Evolutionary conservation across 1,140 invertebrate species (phyloP), one percentile per base, ranked within the genome.

Genomic region (Drosophila albomicans): DNA sequence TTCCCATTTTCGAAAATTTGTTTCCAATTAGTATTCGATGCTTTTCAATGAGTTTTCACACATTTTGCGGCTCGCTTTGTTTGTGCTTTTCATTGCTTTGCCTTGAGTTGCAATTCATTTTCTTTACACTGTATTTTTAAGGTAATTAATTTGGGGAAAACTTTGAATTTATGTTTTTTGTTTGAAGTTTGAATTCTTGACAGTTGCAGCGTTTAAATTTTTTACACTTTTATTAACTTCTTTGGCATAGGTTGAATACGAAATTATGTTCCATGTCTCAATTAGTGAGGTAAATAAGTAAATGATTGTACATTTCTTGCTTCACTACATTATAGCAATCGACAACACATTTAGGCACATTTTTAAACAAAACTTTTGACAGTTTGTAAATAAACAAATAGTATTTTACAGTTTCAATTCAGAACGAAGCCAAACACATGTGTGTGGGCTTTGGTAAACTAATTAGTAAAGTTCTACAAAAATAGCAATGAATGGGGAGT

Each of bases 321-420:
- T 6, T 7, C 49, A 32, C 65, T 62, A 43, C 64, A 20, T 52
- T 35, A 48, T 76, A 75, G 41, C 46, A 54, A 70, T 75, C 66
- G 70, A 38, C 61, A 75, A 76, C 28, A 28, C 51, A 56, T 73
- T 74, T 32, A 8, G 38, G 35, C 54, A 52, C 28, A 65, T 51
- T 49, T 58, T 52, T 59, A 66, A 68, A 61, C 70, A 59, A 54
- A 73, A 66, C 61, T 69, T 84, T 78, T 80, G 77, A 78, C 85
- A 84, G 51, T 75, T 75, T 69, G 85, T 89, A 88, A 89, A 88
- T 89, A 87, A 87, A 88, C 80, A 82, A 65, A 63, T 61, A 58
- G 48, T 46, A 56, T 54, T 87, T 77, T 79, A 86, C 82, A 65
- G 56, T 59, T 68, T 64, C 73, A 61, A 56, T 66, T 79, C 54